Evolutionary conservation across 1,140 invertebrate genomes (phyloP).

Genomic region (Drosophila punjabiensis): DNA sequence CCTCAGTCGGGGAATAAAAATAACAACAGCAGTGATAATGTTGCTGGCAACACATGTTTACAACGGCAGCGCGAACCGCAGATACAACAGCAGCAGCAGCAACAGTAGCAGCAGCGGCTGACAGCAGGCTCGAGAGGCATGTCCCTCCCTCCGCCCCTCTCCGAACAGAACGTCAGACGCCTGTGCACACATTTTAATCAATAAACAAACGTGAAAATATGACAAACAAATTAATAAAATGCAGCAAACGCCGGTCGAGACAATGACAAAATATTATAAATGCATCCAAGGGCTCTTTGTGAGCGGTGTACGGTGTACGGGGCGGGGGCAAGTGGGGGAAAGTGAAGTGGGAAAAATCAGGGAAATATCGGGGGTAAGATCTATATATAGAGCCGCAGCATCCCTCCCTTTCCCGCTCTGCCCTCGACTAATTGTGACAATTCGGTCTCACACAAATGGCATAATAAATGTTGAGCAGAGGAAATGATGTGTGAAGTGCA

Average conservation of each 20-base stretch:
- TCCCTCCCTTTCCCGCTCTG: constrained; percentile 7
- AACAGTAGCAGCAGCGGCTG: constrained; percentile 45
- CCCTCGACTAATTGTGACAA: constrained; percentile 72
- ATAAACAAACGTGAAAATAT: constrained; percentile 83
- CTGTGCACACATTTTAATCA: constrained; percentile 77
- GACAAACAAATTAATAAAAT: constrained; percentile 84
- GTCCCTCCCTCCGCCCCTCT: not conserved
- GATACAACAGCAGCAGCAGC: constrained; percentile 21
- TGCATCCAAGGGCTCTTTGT: constrained; percentile 46
- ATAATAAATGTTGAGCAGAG: constrained; percentile 75
- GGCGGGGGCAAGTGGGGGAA: not conserved
- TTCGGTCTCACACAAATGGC: constrained; percentile 74
- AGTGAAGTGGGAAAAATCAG: constrained; percentile 12
- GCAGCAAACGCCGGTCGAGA: constrained; percentile 57
- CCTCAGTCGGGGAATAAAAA: constrained; percentile 53
- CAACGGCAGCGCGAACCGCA: constrained; percentile 57
- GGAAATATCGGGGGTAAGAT: constrained; percentile 26
- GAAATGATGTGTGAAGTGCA: constrained; percentile 75
- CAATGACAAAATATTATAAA: constrained; percentile 81
- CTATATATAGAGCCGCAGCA: constrained; percentile 63
- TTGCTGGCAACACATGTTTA: constrained; percentile 78
- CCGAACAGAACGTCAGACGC: constrained; percentile 8
- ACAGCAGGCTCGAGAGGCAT: constrained; percentile 34
- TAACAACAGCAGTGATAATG: constrained; percentile 73
- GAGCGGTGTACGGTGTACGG: constrained; percentile 26